These are phyloP conservation scores for Gobionotothen gibberifrons DNA, from an alignment of 2,797 vertebrate species.

Conservation along the genomic window DNA sequence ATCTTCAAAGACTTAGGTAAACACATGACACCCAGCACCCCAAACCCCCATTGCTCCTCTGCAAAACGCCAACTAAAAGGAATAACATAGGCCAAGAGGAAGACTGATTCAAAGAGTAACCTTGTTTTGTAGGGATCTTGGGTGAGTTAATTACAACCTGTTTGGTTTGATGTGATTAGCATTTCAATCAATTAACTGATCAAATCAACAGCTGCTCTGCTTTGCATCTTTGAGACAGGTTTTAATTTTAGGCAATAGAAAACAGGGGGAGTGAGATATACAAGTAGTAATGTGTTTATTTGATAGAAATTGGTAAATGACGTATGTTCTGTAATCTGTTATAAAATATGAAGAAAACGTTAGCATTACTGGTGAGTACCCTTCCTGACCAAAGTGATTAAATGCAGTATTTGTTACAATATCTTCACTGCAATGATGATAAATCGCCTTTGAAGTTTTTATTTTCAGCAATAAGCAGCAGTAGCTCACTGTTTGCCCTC, in stretches of 20 bases:
- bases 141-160: conserved; percentile 29
- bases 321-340: not conserved
- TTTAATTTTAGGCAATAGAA: not conserved
- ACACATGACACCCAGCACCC: conserved; percentile 15
- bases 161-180: conserved; percentile 35
- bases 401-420: conserved; percentile 8
- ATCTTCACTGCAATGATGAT: conserved; percentile 19
- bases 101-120: conserved; percentile 15
- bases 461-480: conserved; percentile 21
- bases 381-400: conserved; percentile 22
- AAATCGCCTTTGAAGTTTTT: conserved; percentile 38
- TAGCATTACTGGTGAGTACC: conserved; percentile 9
- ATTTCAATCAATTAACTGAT: conserved; percentile 43
- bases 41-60: not conserved
- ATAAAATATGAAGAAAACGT: not conserved
- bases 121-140: conserved; percentile 9
- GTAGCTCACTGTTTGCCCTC: conserved; percentile 31
- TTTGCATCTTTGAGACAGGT: not conserved
- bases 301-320: not conserved
- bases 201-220: conserved; percentile 19
- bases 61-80: not conserved
- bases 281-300: conserved; percentile 9
- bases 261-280: not conserved
- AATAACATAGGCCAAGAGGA: not conserved
- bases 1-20: conserved; percentile 30